A percentile compares a stretch with the other conserved stretches of the same genome.
Conservation (phyloP, 1,140 invertebrate genomes). For the Platyscapa corneri region DNA sequence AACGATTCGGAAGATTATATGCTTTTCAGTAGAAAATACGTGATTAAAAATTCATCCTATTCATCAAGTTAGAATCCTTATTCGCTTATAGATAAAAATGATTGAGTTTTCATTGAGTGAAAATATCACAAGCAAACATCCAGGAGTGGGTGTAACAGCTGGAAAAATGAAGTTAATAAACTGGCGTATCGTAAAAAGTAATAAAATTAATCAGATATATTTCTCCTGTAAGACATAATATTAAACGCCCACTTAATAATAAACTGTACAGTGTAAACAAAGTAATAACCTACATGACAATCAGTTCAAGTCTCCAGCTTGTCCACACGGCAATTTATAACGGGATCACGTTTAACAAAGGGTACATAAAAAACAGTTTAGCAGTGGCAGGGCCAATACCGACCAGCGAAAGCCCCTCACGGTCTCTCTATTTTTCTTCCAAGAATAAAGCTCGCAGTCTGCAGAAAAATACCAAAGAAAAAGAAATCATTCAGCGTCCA, state of each 20-base stretch:
- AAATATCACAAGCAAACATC: not conserved
- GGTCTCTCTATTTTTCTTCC: not conserved
- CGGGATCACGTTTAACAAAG: slow-evolving; percentile 16
- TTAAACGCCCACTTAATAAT: not conserved
- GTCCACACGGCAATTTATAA: slow-evolving; percentile 37
- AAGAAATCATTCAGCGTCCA: not conserved
- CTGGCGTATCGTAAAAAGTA: not conserved
- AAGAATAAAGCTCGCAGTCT: not conserved
- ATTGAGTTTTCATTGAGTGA: no score
- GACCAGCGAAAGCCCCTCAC: not conserved
- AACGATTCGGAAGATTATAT: no score
- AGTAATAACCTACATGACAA: slow-evolving; percentile 22
- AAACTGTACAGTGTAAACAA: not conserved
- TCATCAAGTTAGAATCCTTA: no score
- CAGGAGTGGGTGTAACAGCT: not conserved
- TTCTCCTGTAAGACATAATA: not conserved
- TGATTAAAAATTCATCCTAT: no score
- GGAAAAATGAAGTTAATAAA: not conserved
- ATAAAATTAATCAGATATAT: not conserved
- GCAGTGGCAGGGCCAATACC: not conserved
- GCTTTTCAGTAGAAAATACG: no score
- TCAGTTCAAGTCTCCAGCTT: not conserved
- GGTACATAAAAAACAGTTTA: slow-evolving; percentile 48
- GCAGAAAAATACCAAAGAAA: slow-evolving; percentile 7
- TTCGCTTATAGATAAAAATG: no score